These are phyloP conservation scores for Andrena fulva DNA, from an alignment of 2,888 invertebrate species.

Conservation along the genomic window DNA sequence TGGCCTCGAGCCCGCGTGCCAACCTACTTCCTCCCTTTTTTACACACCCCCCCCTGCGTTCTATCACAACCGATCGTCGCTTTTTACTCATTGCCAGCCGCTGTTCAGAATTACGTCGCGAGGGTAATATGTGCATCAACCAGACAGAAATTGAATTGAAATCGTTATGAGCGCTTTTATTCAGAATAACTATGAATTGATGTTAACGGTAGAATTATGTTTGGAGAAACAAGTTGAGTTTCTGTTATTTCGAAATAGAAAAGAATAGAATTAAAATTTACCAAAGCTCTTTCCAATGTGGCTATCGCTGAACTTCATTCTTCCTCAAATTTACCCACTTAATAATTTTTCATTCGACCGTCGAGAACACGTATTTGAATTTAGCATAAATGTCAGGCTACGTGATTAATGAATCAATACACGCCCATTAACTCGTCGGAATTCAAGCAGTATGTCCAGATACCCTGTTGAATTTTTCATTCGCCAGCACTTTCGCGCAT, in stretches of 20 bases:
- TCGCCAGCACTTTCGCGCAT: constrained; percentile 25
- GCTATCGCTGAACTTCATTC: neutral
- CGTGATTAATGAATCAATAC: constrained; percentile 33
- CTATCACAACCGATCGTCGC: constrained; percentile 20
- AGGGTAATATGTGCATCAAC: constrained; percentile 36
- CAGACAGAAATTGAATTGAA: constrained; percentile 49
- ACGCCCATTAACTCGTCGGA: constrained; percentile 10
- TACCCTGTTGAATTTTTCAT: constrained; percentile 23
- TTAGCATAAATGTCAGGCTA: neutral
- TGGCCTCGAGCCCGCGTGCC: constrained; percentile 48
- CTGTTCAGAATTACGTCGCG: neutral
- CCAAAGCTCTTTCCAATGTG: neutral
- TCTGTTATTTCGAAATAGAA: no score
- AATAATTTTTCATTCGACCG: neutral
- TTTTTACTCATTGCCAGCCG: constrained; percentile 27
- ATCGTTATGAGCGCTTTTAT: constrained; percentile 27
- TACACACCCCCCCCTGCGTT: neutral
- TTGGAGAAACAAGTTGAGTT: no score
- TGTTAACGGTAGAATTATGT: no score
- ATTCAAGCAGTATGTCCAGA: neutral
- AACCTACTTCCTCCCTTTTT: constrained; percentile 21
- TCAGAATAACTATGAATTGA: neutral
- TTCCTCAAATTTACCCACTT: neutral
- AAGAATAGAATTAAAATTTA: no score
- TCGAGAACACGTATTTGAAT: neutral